Base-by-base conservation (phyloP, 2,113 vertebrate species). In the Mungos mungo region DNA sequence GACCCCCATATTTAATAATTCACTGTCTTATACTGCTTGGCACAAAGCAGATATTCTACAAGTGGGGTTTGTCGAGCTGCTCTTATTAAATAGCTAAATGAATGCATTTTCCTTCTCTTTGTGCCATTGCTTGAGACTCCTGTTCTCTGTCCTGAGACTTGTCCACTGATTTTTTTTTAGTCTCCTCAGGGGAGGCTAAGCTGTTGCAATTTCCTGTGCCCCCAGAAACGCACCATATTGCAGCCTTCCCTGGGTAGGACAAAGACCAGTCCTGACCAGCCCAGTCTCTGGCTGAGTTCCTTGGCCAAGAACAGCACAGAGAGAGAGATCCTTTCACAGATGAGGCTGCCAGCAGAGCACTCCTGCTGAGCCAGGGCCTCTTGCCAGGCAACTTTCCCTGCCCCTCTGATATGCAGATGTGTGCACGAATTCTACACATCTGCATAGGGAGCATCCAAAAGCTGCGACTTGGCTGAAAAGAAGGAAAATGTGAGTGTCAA, bases 401-500 rank as follows among this genome's bases (percentile, higher is more conserved):
- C 81, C 90, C 74, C n/a, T 97, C 97, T 96, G 97, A 97, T 95
- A 96, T 82, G 81, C 98, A 98, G 97, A 98, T 98, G 98, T 95
- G 92, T 93, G 60, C 83, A 97, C 69, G 88, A 96, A 97, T 94
- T 69, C 92, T 76, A 5, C 84, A 86, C 96, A 98, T 97, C 96
- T 97, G 96, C 97, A 72, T n/a, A 47, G 87, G 47, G 92, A 97
- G 52, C 96, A 88, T 97, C 87, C 77, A 89, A 95, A 87, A 90
- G 65, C 86, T 93, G 83, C 95, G 92, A 95, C 84, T 98, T 97
- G 97, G 97, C 96, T 52, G 35, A 54, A 88, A 79, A 95, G 80
- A 93, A 97, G 98, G 97, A 98, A 98, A 97, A 96, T 98, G 63
- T 97, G 96, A 95, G 41, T 79, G 84, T 96, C 45, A 74, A 15